Conservation (phyloP, 2,888 invertebrate genomes). For the Gerosis bhagava region DNA sequence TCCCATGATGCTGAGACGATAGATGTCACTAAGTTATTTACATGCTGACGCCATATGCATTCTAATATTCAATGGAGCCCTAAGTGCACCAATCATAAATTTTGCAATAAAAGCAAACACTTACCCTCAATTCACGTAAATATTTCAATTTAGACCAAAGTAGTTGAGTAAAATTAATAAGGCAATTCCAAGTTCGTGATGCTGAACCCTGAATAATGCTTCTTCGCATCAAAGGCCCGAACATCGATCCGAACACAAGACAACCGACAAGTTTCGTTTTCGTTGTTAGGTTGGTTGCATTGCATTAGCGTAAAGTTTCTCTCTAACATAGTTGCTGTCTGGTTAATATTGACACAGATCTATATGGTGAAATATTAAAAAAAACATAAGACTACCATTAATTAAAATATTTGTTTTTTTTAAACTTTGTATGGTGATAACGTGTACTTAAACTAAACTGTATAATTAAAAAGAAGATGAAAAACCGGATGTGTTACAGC, state of each 20-base stretch:
- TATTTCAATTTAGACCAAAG: constrained; percentile 84
- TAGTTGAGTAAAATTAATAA: constrained; percentile 82
- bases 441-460: no score
- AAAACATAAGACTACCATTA: no score
- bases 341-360: constrained; percentile 25
- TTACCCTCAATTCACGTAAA: constrained; percentile 77
- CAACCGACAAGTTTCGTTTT: constrained; percentile 39
- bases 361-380: no score
- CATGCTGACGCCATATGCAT: constrained; percentile 80
- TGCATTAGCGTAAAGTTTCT: constrained; percentile 45
- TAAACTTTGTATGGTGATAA: no score
- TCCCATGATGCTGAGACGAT: constrained; percentile 40
- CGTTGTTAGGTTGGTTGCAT: constrained; percentile 53
- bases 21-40: constrained; percentile 74
- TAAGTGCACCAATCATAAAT: constrained; percentile 47
- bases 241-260: constrained; percentile 85
- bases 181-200: constrained; percentile 86
- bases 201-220: constrained; percentile 86
- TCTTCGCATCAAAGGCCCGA: constrained; percentile 85
- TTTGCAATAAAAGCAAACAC: constrained; percentile 47
- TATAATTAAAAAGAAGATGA: no score
- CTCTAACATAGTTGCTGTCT: constrained; percentile 34
- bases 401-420: no score
- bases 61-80: constrained; percentile 65
- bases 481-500: no score